phyloP scores from a whole-genome alignment of 2,888 invertebrate species.

The Salticus scenicus region DNA sequence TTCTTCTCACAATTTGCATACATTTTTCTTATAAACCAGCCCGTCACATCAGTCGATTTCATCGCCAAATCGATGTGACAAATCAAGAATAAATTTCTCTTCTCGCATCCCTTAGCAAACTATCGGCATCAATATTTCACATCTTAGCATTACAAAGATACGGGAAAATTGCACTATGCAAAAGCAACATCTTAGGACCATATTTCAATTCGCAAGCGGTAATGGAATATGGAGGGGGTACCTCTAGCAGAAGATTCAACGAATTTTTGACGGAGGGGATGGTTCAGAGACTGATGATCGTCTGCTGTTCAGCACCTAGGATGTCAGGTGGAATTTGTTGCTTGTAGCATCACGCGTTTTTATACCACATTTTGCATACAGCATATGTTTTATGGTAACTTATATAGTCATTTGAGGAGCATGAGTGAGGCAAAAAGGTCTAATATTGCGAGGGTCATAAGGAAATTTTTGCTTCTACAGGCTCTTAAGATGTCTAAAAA shows the following conservation, averaged over 20 bases:
- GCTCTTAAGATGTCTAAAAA: constrained; percentile 53
- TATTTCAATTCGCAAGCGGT: constrained; percentile 52
- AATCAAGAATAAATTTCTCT: constrained; percentile 39
- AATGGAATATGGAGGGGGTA: constrained; percentile 32
- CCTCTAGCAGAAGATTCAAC: not conserved
- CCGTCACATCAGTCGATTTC: constrained; percentile 20
- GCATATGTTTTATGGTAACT: not conserved
- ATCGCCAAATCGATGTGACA: constrained; percentile 30
- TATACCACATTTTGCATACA: not conserved
- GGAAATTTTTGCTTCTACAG: not conserved
- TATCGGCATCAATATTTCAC: constrained; percentile 25
- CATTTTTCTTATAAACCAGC: constrained; percentile 7
- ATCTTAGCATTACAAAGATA: not conserved
- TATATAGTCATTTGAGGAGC: not conserved
- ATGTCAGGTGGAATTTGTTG: constrained; percentile 46
- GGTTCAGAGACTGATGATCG: constrained; percentile 61
- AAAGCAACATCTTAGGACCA: constrained; percentile 1
- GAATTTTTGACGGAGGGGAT: constrained; percentile 2
- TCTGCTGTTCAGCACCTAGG: constrained; percentile 58
- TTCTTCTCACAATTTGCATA: too few relatives aligned
- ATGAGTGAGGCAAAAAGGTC: not conserved
- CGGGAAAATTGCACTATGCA: constrained; percentile 38
- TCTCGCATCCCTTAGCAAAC: not conserved
- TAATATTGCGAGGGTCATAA: not conserved
- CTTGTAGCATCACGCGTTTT: constrained; percentile 18